Evolutionary conservation across 2,888 invertebrate species (phyloP).

Genomic region (Molorchus minor): DNA sequence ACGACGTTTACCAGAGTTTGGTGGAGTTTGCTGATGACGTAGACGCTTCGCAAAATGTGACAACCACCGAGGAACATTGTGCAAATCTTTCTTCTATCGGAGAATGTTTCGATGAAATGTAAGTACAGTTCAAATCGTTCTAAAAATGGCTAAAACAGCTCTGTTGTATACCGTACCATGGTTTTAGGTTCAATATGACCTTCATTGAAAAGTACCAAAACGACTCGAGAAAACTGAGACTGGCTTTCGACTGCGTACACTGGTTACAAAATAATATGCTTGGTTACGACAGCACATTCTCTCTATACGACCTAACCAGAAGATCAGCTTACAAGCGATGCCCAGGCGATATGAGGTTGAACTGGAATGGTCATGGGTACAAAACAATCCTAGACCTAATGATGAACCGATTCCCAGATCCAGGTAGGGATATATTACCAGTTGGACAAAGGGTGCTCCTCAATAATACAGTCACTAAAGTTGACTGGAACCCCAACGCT

Average conservation of each 20-base stretch:
- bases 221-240: conserved; percentile 3
- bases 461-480: conserved; percentile 42
- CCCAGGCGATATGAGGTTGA: conserved; percentile 72
- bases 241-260: background rate
- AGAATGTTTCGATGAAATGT: conserved; percentile 33
- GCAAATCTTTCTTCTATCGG: conserved; percentile 26
- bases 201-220: conserved; percentile 35
- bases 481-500: conserved; percentile 16
- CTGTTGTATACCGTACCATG: too few relatives aligned
- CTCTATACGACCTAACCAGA: conserved; percentile 67
- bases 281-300: background rate
- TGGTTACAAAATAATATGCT: conserved; percentile 6
- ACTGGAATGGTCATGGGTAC: conserved; percentile 78
- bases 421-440: conserved; percentile 30
- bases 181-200: conserved; percentile 21
- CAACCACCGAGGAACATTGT: background rate
- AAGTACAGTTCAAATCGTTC: conserved; percentile 13
- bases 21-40: conserved; percentile 1
- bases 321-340: conserved; percentile 73
- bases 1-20: background rate
- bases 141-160: background rate
- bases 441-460: conserved; percentile 44
- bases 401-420: conserved; percentile 55
- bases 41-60: background rate
- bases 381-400: conserved; percentile 71